Evolutionary conservation across 2,113 vertebrate genomes (phyloP).

Genomic region (Ardeotis arabs): DNA sequence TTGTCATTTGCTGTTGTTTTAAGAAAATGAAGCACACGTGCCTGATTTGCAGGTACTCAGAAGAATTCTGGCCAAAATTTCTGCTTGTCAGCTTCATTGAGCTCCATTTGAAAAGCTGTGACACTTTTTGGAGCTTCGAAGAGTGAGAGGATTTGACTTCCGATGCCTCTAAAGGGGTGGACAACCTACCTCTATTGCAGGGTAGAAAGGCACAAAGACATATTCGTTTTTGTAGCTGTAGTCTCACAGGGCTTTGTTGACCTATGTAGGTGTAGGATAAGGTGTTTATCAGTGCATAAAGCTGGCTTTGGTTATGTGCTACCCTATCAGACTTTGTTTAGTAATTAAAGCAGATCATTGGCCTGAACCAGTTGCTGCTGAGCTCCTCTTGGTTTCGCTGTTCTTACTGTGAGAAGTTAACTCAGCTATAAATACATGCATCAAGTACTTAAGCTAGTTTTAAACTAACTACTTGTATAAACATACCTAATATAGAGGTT

Average conservation of each 20-base stretch:
- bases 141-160: background rate
- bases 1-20: background rate
- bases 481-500: background rate
- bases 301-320: background rate
- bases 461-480: background rate
- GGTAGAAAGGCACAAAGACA: background rate
- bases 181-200: background rate
- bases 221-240: background rate
- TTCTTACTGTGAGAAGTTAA: background rate
- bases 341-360: background rate
- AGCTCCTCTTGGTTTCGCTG: background rate
- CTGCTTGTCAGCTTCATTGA: background rate
- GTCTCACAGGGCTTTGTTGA: background rate
- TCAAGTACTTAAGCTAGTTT: background rate
- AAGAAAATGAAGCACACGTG: background rate
- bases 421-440: background rate
- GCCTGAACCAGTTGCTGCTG: background rate
- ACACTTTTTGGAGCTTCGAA: background rate
- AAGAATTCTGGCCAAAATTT: background rate
- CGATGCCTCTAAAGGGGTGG: background rate
- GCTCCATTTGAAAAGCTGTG: background rate
- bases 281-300: background rate
- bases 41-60: background rate
- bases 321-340: background rate
- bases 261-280: background rate